Evolutionary conservation across 2,888 invertebrate species (phyloP).

Genomic region (Lithophane semibrunnea): DNA sequence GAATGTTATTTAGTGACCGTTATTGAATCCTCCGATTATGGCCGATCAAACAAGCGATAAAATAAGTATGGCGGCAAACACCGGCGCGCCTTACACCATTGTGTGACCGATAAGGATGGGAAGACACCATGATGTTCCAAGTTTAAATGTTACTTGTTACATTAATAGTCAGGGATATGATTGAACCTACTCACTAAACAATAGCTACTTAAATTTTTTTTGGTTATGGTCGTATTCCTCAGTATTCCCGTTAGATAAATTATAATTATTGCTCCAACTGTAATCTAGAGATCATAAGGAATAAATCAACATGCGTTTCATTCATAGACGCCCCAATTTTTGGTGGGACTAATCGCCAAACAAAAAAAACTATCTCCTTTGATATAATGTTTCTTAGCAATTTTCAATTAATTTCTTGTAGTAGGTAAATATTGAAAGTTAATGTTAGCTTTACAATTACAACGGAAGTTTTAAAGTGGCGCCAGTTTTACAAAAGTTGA

Average conservation of each 20-base stretch:
- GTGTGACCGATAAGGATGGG: constrained; percentile 67
- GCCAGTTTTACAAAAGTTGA: too few relatives aligned
- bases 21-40: constrained; percentile 66
- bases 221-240: too few relatives aligned
- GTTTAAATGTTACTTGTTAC: constrained; percentile 13
- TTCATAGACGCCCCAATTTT: too few relatives aligned
- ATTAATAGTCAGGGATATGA: constrained; percentile 4
- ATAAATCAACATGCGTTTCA: too few relatives aligned
- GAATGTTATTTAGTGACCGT: constrained; percentile 63
- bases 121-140: constrained; percentile 52
- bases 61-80: constrained; percentile 61
- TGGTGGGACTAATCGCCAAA: too few relatives aligned
- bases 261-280: too few relatives aligned
- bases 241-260: too few relatives aligned
- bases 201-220: too few relatives aligned
- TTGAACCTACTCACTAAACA: background rate
- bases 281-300: too few relatives aligned
- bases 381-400: background rate
- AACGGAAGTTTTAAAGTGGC: too few relatives aligned
- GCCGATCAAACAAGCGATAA: constrained; percentile 66
- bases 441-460: background rate
- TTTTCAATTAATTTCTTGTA: background rate
- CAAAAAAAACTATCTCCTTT: background rate
- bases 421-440: background rate
- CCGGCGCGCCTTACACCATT: constrained; percentile 62